Percentiles rank a stretch among this genome's conserved stretches.
phyloP scores from a whole-genome alignment of 64 coral and sea anemone species.

The Actinia tenebrosa region DNA sequence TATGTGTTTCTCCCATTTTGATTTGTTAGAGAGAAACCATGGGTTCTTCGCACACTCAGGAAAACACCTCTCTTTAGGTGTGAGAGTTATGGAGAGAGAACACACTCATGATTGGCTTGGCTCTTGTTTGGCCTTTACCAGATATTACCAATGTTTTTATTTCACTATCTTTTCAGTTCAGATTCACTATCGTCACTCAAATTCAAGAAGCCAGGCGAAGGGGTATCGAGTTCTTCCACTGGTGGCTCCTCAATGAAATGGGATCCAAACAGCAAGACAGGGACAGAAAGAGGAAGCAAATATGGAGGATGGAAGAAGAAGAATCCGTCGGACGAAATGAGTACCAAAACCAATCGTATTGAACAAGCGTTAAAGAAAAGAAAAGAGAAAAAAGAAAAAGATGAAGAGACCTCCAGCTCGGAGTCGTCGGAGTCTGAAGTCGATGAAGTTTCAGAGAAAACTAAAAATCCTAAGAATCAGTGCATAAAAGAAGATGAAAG shows the following conservation, averaged over 20 bases:
- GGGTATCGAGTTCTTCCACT: slow-evolving; percentile 15
- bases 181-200: slow-evolving; percentile 1
- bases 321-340: slow-evolving; percentile 16
- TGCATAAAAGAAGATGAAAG: background rate
- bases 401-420: background rate
- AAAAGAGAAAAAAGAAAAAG: slow-evolving; percentile 1
- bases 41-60: too few species aligned
- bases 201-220: slow-evolving; percentile 29
- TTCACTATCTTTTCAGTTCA: background rate
- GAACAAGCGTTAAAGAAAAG: slow-evolving; percentile 9
- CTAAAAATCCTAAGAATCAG: background rate
- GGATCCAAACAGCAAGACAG: background rate
- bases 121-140: too few species aligned
- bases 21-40: background rate
- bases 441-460: background rate
- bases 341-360: background rate
- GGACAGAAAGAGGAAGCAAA: background rate
- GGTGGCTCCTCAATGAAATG: slow-evolving; percentile 16
- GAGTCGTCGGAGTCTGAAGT: slow-evolving; percentile 1
- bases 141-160: too few species aligned
- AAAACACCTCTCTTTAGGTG: too few species aligned
- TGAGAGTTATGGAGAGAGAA: too few species aligned
- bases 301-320: slow-evolving; percentile 70
- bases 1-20: background rate
- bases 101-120: too few species aligned